phyloP scores from a whole-genome alignment of 2,113 vertebrate genomes.

The Apteryx mantelli region DNA sequence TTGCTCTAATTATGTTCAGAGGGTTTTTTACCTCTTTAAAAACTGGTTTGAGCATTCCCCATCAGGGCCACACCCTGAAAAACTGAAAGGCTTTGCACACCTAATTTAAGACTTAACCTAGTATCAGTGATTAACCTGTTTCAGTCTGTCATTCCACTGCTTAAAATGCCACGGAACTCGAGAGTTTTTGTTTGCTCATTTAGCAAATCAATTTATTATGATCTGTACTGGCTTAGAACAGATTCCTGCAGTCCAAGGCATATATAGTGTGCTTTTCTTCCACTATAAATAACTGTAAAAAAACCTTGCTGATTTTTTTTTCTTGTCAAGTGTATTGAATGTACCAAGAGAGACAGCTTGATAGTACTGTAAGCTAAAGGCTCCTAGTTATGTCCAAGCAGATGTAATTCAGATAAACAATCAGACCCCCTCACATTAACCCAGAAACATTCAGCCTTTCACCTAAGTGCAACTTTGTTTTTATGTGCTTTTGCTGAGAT shows the following conservation, averaged over 20 bases:
- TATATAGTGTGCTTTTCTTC: not conserved
- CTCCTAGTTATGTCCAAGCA: not conserved
- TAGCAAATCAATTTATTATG: not conserved
- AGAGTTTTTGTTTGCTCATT: not conserved
- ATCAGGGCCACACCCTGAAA: not conserved
- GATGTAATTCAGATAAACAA: not conserved
- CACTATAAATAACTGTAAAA: not conserved
- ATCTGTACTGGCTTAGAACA: not conserved
- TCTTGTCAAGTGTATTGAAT: not conserved
- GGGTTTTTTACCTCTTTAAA: not conserved
- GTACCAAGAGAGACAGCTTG: not conserved
- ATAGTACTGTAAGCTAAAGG: not conserved
- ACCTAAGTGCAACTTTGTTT: not conserved
- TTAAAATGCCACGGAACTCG: not conserved
- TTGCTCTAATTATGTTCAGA: not conserved
- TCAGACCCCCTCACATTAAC: not conserved
- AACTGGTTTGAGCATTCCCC: not conserved
- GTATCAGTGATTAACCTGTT: constrained; percentile 14
- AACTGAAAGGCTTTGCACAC: not conserved
- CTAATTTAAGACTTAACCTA: constrained; percentile 10
- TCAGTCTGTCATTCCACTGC: not conserved
- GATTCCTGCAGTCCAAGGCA: not conserved
- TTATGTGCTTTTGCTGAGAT: not conserved
- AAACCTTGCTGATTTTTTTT: not conserved
- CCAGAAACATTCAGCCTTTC: not conserved